Percentiles rank a stretch among this genome's conserved stretches.
Conservation (phyloP, 2,888 invertebrate species). For the Neoaliturus tenellus region DNA sequence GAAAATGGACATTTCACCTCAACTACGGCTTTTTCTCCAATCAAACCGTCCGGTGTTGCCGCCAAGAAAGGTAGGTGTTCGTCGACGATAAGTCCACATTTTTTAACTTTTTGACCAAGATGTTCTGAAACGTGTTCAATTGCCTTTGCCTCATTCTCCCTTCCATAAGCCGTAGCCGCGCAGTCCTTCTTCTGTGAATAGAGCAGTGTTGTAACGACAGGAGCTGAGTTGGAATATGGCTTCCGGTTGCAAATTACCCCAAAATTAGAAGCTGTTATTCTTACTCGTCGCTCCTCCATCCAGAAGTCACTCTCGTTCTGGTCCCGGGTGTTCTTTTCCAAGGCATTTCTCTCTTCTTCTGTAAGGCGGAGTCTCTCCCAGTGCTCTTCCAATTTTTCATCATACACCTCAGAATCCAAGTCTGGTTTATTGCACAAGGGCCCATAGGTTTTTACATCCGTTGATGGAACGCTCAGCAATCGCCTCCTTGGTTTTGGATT, state of each 20-base stretch:
- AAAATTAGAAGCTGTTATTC: conserved; percentile 43
- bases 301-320: conserved; percentile 23
- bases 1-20: conserved; percentile 42
- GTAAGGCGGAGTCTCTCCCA: neutral
- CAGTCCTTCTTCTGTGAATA: neutral
- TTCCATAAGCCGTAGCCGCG: conserved; percentile 27
- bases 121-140: neutral
- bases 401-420: neutral
- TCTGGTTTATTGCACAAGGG: neutral
- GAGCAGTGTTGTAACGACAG: conserved; percentile 10
- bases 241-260: conserved; percentile 20
- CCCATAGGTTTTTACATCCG: neutral
- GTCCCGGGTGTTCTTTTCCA: neutral
- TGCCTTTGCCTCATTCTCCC: neutral
- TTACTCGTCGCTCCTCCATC: conserved; percentile 39
- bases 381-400: neutral
- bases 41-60: conserved; percentile 43
- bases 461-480: neutral
- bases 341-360: neutral
- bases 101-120: neutral
- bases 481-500: neutral
- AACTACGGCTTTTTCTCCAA: conserved; percentile 9
- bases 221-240: conserved; percentile 16
- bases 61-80: conserved; percentile 12
- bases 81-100: conserved; percentile 35